phyloP scores from a whole-genome alignment of 2,113 vertebrate species.

The Trematocara zebra region DNA sequence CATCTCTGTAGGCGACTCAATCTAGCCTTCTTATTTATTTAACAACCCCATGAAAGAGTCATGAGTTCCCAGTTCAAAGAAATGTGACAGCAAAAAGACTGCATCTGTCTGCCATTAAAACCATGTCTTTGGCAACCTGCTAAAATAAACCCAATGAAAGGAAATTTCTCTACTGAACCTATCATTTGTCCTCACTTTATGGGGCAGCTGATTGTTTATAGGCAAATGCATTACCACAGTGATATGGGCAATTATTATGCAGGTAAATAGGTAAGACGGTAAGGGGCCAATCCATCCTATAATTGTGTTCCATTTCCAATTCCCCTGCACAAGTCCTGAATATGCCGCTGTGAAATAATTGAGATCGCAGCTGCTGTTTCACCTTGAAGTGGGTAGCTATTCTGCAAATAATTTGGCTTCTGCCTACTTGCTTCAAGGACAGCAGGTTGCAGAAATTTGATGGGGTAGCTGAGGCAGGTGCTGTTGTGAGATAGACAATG shows the following conservation, averaged over 20 bases:
- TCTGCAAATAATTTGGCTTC: slow-evolving; percentile 59
- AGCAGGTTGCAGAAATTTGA: slow-evolving; percentile 35
- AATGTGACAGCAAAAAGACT: slow-evolving; percentile 36
- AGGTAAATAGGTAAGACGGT: slow-evolving; percentile 35
- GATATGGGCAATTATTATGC: slow-evolving; percentile 27
- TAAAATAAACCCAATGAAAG: neutral
- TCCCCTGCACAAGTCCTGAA: slow-evolving; percentile 31
- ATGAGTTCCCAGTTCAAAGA: slow-evolving; percentile 47
- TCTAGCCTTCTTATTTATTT: slow-evolving; percentile 58
- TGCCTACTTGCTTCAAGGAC: slow-evolving; percentile 57
- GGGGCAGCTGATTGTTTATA: neutral
- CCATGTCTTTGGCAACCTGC: slow-evolving; percentile 16
- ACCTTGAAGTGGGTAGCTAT: slow-evolving; percentile 62
- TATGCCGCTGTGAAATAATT: slow-evolving; percentile 58
- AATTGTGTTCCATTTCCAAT: slow-evolving; percentile 35
- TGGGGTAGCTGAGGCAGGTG: slow-evolving; percentile 48
- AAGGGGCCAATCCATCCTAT: neutral
- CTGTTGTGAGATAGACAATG: slow-evolving; percentile 44
- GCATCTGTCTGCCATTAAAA: slow-evolving; percentile 54
- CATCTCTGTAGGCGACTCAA: slow-evolving; percentile 40
- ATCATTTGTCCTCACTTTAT: neutral
- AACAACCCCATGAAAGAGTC: slow-evolving; percentile 62
- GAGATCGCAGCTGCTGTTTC: slow-evolving; percentile 63
- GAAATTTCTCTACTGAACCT: neutral
- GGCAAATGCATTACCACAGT: slow-evolving; percentile 16